These are phyloP conservation scores for Xylota sylvarum DNA, from an alignment of 2,888 invertebrate species.

Conservation along the genomic window DNA sequence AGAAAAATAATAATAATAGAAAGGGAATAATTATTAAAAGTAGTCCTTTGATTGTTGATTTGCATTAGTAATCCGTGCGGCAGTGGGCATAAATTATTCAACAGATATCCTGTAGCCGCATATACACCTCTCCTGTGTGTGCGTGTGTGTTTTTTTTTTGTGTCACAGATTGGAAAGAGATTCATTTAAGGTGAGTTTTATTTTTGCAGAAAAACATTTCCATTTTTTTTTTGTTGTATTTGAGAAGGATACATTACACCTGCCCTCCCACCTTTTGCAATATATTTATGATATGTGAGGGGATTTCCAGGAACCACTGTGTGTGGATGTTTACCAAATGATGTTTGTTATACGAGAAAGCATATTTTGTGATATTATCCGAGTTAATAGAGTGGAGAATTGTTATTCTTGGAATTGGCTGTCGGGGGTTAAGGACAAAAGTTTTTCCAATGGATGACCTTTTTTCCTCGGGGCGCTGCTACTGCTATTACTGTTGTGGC, in stretches of 20 bases:
- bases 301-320: neutral
- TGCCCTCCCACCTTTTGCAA: neutral
- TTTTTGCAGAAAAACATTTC: constrained; percentile 5
- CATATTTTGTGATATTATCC: neutral
- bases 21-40: constrained; percentile 68
- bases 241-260: neutral
- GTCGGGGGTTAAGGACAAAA: neutral
- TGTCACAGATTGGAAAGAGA: constrained; percentile 43
- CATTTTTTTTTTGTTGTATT: neutral
- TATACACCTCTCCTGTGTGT: neutral
- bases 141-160: neutral
- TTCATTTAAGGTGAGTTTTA: constrained; percentile 59
- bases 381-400: constrained; percentile 4
- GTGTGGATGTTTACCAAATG: constrained; percentile 28
- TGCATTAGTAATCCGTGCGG: constrained; percentile 46
- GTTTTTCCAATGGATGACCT: constrained; percentile 1
- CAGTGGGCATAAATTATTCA: constrained; percentile 52
- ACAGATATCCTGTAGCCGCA: constrained; percentile 38
- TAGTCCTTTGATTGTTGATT: constrained; percentile 71
- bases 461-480: neutral
- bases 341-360: constrained; percentile 9
- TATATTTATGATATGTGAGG: neutral
- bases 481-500: too few species aligned
- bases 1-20: constrained; percentile 37
- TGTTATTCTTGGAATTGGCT: neutral